Conservation (phyloP, 92 coral and sea anemone species). For the Micromussa lordhowensis region DNA sequence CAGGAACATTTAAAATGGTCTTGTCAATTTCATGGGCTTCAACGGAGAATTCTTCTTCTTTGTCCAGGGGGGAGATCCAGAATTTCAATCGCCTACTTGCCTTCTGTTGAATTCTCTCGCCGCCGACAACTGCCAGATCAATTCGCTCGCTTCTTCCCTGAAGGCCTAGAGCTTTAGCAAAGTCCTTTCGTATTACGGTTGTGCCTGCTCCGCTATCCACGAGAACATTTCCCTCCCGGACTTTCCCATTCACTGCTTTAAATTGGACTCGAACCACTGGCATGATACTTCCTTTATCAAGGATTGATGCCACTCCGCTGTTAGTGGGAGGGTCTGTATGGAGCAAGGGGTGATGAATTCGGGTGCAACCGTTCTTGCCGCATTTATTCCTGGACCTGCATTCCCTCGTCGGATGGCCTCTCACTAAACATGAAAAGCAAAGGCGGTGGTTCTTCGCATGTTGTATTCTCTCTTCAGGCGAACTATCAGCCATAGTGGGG, state of each 20-base stretch:
- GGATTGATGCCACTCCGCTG: too few species aligned
- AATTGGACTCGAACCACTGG: too few species aligned
- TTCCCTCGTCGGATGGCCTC: conserved; percentile 50
- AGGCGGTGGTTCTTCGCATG: neutral
- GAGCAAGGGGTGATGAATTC: conserved; percentile 55
- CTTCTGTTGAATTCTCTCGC: conserved; percentile 39
- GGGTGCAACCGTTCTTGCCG: conserved; percentile 42
- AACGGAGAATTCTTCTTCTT: conserved; percentile 27
- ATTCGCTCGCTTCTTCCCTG: conserved; percentile 48
- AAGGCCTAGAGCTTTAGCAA: conserved; percentile 57
- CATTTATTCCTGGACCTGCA: conserved; percentile 53
- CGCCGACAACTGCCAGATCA: conserved; percentile 63
- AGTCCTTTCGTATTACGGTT: conserved; percentile 58
- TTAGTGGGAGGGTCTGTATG: conserved; percentile 43
- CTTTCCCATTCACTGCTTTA: too few species aligned
- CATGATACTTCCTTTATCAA: too few species aligned
- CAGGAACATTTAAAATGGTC: too few species aligned
- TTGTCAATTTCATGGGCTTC: neutral
- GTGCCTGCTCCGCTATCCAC: conserved; percentile 71
- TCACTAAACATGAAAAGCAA: conserved; percentile 12
- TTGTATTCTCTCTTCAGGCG: conserved; percentile 26
- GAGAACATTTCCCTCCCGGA: conserved; percentile 67
- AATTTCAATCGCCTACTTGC: conserved; percentile 54
- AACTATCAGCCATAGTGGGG: conserved; percentile 29
- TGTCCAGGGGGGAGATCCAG: conserved; percentile 42